phyloP scores from a whole-genome alignment of 2,888 invertebrate species.

The Gastrophysa polygoni region DNA sequence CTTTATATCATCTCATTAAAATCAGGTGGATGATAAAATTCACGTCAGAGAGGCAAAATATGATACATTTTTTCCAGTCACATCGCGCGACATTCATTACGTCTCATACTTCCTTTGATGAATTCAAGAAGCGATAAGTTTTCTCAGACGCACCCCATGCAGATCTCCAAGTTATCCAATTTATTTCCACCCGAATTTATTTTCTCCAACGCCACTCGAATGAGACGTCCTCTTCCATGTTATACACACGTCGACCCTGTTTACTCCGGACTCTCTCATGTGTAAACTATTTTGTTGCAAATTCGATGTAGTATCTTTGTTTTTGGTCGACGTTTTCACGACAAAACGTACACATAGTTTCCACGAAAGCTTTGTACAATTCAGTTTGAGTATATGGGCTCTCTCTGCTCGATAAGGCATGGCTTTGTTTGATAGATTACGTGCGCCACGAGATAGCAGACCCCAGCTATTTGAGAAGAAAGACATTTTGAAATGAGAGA shows the following conservation, averaged over 20 bases:
- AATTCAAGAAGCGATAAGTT: no score
- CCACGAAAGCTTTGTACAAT: not conserved
- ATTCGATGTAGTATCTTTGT: not conserved
- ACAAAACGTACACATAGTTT: not conserved
- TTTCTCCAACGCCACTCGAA: not conserved
- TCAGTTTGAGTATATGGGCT: not conserved
- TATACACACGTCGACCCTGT: not conserved
- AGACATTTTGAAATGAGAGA: no score
- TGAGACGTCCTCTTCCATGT: not conserved
- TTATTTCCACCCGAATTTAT: not conserved
- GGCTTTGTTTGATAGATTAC: not conserved
- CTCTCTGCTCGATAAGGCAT: not conserved
- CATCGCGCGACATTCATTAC: no score
- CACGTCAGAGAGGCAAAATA: no score
- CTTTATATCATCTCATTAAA: no score
- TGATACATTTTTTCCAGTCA: no score
- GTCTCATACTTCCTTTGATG: no score
- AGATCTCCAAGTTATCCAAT: no score
- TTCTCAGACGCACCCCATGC: no score
- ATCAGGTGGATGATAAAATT: no score
- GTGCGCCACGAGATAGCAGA: not conserved
- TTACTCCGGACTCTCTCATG: not conserved
- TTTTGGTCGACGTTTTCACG: not conserved
- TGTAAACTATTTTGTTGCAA: not conserved
- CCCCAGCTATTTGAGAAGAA: no score